phyloP scores from a whole-genome alignment of 2,797 vertebrate species.

The Alectoris magna region DNA sequence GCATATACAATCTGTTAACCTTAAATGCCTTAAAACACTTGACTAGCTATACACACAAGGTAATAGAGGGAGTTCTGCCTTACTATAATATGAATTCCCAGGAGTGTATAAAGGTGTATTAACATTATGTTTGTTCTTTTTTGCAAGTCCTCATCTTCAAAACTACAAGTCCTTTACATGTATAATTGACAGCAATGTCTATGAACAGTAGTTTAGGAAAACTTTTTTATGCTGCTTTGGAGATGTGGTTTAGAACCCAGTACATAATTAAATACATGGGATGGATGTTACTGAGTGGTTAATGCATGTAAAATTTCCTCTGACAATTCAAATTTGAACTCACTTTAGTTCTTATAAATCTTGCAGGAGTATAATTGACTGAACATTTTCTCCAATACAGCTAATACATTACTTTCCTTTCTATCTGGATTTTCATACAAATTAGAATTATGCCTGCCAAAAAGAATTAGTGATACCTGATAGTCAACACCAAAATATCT shows the following conservation, averaged over 20 bases:
- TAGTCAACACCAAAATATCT: constrained; percentile 62
- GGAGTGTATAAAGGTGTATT: not conserved
- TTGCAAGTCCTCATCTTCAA: not conserved
- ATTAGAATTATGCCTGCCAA: constrained; percentile 62
- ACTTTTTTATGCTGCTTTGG: constrained; percentile 47
- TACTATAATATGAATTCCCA: not conserved
- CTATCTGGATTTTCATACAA: constrained; percentile 75
- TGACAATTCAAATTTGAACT: constrained; percentile 84
- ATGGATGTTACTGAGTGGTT: constrained; percentile 78
- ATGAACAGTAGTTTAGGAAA: constrained; percentile 29
- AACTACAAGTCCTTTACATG: constrained; percentile 18
- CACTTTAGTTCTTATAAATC: constrained; percentile 85
- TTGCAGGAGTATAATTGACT: constrained; percentile 82
- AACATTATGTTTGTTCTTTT: not conserved
- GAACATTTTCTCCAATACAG: constrained; percentile 70
- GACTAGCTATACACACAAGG: not conserved
- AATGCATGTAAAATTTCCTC: constrained; percentile 82
- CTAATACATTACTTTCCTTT: constrained; percentile 78
- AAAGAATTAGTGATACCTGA: constrained; percentile 65
- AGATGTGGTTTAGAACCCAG: constrained; percentile 70
- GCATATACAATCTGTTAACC: not conserved
- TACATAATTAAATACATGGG: constrained; percentile 82
- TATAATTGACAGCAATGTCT: constrained; percentile 48
- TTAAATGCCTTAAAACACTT: not conserved
- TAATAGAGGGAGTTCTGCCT: not conserved